phyloP scores from a whole-genome alignment of 2,797 vertebrate species.

The Pangasius mekongensis region DNA sequence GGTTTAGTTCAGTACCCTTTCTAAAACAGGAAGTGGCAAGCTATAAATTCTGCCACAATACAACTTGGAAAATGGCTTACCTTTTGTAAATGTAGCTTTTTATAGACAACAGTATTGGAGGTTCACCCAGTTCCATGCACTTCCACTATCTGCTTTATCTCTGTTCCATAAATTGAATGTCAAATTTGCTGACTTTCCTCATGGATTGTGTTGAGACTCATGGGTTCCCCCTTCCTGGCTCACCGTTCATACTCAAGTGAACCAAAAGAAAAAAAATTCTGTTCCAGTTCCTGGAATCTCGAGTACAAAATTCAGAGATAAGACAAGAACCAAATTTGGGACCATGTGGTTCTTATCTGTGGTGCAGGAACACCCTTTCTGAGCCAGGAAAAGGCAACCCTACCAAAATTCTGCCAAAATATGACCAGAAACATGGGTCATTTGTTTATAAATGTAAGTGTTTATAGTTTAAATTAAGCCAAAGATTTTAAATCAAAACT shows the following conservation, averaged over 20 bases:
- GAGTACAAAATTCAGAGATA: not conserved
- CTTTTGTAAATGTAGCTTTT: not conserved
- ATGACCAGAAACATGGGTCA: not conserved
- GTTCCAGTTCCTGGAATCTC: not conserved
- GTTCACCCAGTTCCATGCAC: not conserved
- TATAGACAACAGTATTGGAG: not conserved
- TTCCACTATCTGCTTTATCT: not conserved
- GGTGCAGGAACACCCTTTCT: not conserved
- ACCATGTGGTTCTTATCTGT: not conserved
- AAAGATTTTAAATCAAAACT: not conserved
- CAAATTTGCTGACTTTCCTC: not conserved
- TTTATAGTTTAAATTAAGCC: not conserved
- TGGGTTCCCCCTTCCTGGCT: not conserved
- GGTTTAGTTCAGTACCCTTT: too few relatives aligned
- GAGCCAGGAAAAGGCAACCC: not conserved
- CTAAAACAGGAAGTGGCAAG: not conserved
- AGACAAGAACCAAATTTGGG: not conserved
- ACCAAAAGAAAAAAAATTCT: not conserved
- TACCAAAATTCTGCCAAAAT: not conserved
- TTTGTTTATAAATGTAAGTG: not conserved
- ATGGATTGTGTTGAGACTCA: too few relatives aligned
- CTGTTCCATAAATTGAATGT: not conserved
- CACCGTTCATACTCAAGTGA: not conserved
- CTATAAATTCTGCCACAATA: not conserved
- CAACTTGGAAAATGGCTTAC: not conserved